phyloP scores from a whole-genome alignment of 2,797 vertebrate genomes.

The Chiropotes sagulatus region DNA sequence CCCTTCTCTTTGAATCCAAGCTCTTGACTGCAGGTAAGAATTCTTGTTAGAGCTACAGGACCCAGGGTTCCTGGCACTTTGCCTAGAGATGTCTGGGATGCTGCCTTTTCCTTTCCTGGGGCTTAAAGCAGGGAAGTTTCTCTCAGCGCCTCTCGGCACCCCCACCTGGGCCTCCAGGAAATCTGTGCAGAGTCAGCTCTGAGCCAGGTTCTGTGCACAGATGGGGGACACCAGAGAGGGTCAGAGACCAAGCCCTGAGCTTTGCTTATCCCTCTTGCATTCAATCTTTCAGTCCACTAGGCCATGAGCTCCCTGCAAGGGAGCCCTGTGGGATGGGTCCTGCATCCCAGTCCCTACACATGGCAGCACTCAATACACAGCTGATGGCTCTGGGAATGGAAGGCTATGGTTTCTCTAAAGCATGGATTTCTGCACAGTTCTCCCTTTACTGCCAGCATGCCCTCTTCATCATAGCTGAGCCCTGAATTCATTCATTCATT shows the following conservation, averaged over 20 bases:
- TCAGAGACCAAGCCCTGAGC: accelerated
- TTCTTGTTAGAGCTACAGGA: not conserved
- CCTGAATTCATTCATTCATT: not conserved
- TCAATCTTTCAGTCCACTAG: not conserved
- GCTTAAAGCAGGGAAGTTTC: not conserved
- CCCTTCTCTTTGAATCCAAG: too few species aligned
- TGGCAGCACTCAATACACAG: not conserved
- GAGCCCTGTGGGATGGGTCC: not conserved
- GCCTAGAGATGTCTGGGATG: not conserved
- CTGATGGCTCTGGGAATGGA: accelerated
- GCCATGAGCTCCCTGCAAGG: not conserved
- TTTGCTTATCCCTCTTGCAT: not conserved
- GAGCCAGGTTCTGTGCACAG: not conserved
- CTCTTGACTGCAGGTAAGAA: accelerated
- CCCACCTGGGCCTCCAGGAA: too few species aligned
- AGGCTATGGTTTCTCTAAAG: not conserved
- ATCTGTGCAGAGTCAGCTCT: not conserved
- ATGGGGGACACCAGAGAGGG: not conserved
- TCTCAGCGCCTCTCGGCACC: not conserved
- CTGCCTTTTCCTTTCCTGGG: not conserved
- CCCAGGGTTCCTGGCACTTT: not conserved
- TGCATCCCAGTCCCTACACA: not conserved
- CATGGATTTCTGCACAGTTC: not conserved
- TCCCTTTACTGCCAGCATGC: not conserved
- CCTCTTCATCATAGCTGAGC: not conserved